A percentile compares a stretch with the other conserved stretches of the same genome.
These are phyloP conservation scores for Umimayanthus chanpuru DNA, from an alignment of 92 coral and sea anemone genomes.

Conservation along the genomic window DNA sequence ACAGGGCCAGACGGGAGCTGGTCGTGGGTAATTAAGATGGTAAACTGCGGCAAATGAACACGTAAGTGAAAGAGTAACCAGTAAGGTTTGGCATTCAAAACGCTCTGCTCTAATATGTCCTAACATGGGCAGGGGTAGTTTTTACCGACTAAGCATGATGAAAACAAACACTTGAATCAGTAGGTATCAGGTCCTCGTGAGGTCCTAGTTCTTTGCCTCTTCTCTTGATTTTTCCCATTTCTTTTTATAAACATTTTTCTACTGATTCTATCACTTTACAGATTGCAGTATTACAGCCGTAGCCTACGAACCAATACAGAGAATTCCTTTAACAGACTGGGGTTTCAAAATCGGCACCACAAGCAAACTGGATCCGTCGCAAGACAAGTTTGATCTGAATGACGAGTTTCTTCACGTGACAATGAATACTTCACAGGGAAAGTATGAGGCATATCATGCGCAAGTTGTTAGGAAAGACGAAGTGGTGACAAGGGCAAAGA, in stretches of 20 bases:
- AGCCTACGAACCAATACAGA: conserved; percentile 43
- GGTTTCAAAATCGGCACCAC: conserved; percentile 53
- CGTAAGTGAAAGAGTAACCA: too few relatives aligned
- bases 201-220: too few relatives aligned
- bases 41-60: too few relatives aligned
- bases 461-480: conserved; percentile 74
- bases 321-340: conserved; percentile 75
- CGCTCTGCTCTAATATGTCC: too few relatives aligned
- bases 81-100: too few relatives aligned
- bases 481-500: conserved; percentile 45
- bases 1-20: too few relatives aligned
- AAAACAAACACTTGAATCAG: too few relatives aligned
- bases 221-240: background rate
- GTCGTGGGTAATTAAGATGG: too few relatives aligned
- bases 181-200: too few relatives aligned
- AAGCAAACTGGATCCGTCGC: conserved; percentile 2
- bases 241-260: too few relatives aligned
- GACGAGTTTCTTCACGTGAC: conserved; percentile 84
- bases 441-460: conserved; percentile 83
- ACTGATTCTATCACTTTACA: background rate
- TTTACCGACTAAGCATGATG: too few relatives aligned
- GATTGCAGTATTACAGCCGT: conserved; percentile 41
- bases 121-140: too few relatives aligned
- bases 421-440: conserved; percentile 58
- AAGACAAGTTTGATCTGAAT: conserved; percentile 50